phyloP scores from a whole-genome alignment of 2,888 invertebrate species.

The Helicoverpa assulta region DNA sequence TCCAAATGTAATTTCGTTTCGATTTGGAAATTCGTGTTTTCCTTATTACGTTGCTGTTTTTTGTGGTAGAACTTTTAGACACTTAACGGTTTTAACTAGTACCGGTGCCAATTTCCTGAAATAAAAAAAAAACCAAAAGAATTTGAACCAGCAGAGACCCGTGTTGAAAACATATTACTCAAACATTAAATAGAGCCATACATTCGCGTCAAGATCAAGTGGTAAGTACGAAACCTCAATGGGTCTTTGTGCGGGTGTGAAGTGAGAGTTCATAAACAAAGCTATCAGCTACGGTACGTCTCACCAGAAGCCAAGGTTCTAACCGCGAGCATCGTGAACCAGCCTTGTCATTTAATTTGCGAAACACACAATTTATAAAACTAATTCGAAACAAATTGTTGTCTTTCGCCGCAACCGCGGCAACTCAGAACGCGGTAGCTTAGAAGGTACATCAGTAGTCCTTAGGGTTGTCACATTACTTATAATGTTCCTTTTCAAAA shows the following conservation, averaged over 20 bases:
- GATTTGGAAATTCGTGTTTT: conserved; percentile 16
- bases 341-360: conserved; percentile 72
- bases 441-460: conserved; percentile 37
- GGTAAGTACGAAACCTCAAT: conserved; percentile 7
- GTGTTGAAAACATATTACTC: background rate
- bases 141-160: background rate
- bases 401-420: conserved; percentile 69
- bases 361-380: conserved; percentile 73
- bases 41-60: conserved; percentile 1
- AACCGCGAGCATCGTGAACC: conserved; percentile 64
- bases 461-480: conserved; percentile 32
- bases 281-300: conserved; percentile 24
- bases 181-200: conserved; percentile 5
- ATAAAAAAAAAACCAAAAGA: background rate
- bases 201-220: background rate
- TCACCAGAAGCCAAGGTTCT: conserved; percentile 54
- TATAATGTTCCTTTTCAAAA: too few relatives aligned
- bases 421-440: conserved; percentile 31
- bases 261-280: conserved; percentile 41
- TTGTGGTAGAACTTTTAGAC: conserved; percentile 15
- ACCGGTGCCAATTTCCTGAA: background rate
- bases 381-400: conserved; percentile 72
- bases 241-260: conserved; percentile 13
- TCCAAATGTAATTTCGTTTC: conserved; percentile 30
- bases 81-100: background rate